phyloP scores from a whole-genome alignment of 2,113 vertebrate species.

The Clarias batrachus region DNA sequence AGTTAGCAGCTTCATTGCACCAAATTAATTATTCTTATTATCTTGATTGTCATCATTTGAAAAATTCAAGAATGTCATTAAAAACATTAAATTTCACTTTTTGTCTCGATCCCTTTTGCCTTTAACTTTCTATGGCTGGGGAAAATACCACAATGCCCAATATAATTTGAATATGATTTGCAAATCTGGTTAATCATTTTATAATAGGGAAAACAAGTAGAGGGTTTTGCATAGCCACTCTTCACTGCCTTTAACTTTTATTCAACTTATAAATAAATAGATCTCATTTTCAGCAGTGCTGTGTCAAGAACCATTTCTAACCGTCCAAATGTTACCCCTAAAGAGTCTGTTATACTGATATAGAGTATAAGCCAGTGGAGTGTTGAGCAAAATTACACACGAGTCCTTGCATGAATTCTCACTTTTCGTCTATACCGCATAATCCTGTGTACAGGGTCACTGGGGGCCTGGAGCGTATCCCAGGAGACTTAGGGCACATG shows the following conservation, averaged over 20 bases:
- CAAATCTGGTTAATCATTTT: slow-evolving; percentile 20
- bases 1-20: too few species aligned
- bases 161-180: slow-evolving; percentile 29
- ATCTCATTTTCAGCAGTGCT: background rate
- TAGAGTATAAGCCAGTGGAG: too few species aligned
- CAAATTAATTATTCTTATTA: too few species aligned
- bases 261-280: slow-evolving; percentile 6
- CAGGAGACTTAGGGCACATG: too few species aligned
- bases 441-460: too few species aligned
- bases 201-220: slow-evolving; percentile 8
- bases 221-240: background rate
- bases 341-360: background rate
- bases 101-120: too few species aligned
- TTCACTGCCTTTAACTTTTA: background rate
- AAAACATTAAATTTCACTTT: too few species aligned
- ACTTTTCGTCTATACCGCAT: too few species aligned
- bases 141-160: background rate
- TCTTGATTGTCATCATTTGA: too few species aligned
- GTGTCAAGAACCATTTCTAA: background rate
- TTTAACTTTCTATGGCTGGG: background rate
- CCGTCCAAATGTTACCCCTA: background rate
- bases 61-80: too few species aligned
- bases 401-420: background rate
- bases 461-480: too few species aligned
- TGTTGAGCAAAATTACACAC: background rate